Evolutionary conservation across 1,140 invertebrate genomes (phyloP).

Genomic region (Diprion similis): DNA sequence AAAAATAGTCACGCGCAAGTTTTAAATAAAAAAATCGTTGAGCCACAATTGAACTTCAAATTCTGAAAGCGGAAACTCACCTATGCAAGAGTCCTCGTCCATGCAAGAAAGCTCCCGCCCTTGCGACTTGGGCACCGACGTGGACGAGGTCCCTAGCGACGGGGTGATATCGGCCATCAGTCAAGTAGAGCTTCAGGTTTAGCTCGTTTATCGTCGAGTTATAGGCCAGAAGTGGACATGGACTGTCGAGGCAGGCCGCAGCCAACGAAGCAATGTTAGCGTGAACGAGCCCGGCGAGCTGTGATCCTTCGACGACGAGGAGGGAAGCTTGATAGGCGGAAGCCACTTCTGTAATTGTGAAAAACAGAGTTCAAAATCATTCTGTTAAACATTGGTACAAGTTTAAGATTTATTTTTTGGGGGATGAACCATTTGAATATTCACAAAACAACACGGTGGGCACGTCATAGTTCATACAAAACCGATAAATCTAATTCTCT

Average conservation of each 20-base stretch:
- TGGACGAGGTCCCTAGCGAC: constrained; percentile 88
- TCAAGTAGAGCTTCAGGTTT: constrained; percentile 85
- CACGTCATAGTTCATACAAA: neutral
- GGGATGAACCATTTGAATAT: constrained; percentile 5
- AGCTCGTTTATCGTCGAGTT: constrained; percentile 77
- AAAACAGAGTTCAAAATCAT: too few relatives aligned
- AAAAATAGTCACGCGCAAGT: too few relatives aligned
- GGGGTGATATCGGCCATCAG: constrained; percentile 68
- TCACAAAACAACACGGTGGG: neutral
- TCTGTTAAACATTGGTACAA: too few relatives aligned
- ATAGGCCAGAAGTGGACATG: constrained; percentile 81
- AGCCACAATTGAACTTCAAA: too few relatives aligned
- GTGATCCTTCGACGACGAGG: constrained; percentile 82
- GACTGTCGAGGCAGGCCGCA: constrained; percentile 79
- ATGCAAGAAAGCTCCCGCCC: constrained; percentile 89
- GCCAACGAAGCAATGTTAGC: constrained; percentile 84
- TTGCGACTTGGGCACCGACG: constrained; percentile 86
- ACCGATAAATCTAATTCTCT: too few relatives aligned
- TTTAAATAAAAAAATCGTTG: too few relatives aligned
- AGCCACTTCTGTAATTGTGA: constrained; percentile 74
- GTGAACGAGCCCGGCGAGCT: constrained; percentile 82
- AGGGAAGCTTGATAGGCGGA: constrained; percentile 82
- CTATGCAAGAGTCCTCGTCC: constrained; percentile 85
- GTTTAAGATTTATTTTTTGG: constrained; percentile 6
- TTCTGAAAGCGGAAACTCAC: constrained; percentile 27